Evolutionary conservation across 2,888 invertebrate species (phyloP), one percentile per base, ranked within the genome.

Genomic region (Pandemis cinnamomeana): DNA sequence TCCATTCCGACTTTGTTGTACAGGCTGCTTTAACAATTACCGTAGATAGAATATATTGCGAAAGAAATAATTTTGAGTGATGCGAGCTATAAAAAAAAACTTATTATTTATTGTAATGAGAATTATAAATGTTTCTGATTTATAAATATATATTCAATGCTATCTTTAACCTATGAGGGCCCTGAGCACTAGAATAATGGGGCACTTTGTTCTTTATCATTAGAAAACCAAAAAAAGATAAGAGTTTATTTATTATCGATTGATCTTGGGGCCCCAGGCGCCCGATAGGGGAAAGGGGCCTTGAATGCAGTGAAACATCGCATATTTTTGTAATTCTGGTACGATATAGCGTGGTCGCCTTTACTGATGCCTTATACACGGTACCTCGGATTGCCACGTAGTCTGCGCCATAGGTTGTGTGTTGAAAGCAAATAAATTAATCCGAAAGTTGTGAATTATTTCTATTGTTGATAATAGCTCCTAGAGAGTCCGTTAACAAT

Each of bases 341-440:
- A 80, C 76, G 62, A 78, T 58, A 73, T 80, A 77, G 71, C 79
- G 80, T 78, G 78, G 79, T 78, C 79, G 90, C 90, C 91, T 91
- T 89, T 79, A 81, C 83, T 79, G 89, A 85, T 91, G 92, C 91
- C 91, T 91, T 91, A 89, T 80, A 82, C 77, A 80, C 80, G 72
- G 78, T 85, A 81, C 82, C 83, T 82, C 82, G 69, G 78, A 83
- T 82, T 78, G 84, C 81, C 77, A 81, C 82, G 82, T 82, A 79
- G 78, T 81, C 82, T 83, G 82, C 82, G 83, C 82, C 75, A 77
- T 80, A 78, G 88, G 89, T 91, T 91, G 91, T 90, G 85, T 84
- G 85, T 85, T 81, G 51, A 83, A 80, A 83, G 83, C 83, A 85
- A 86, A 83, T 72, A 68, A 69, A 36, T 36, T 71, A 44, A 68